Evolutionary conservation across 1,140 invertebrate species (phyloP).

Genomic region (Cotesia glomerata): DNA sequence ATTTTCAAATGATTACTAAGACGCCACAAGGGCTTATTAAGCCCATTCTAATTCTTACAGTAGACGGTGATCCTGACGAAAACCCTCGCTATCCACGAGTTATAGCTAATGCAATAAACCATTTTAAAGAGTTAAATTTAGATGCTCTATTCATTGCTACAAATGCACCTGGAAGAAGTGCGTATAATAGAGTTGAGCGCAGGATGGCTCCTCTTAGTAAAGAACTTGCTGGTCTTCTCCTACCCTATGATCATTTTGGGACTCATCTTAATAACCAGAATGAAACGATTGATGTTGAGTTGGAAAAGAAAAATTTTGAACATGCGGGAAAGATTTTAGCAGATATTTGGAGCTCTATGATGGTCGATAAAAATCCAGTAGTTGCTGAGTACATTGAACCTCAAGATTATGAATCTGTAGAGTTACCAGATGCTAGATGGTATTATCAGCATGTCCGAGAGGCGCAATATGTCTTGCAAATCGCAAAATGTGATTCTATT

Average conservation of each 20-base stretch:
- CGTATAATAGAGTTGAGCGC: constrained; percentile 37
- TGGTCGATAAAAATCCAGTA: too few relatives aligned
- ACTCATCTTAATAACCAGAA: constrained; percentile 49
- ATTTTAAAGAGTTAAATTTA: neutral
- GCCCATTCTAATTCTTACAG: neutral
- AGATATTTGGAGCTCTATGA: too few relatives aligned
- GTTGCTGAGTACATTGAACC: too few relatives aligned
- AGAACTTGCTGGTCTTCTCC: constrained; percentile 46
- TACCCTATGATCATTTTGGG: constrained; percentile 52
- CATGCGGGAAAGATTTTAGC: too few relatives aligned
- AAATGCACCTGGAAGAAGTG: constrained; percentile 32
- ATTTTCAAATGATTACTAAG: neutral
- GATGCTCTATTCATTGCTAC: constrained; percentile 2
- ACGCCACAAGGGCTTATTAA: neutral
- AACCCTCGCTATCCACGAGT: neutral
- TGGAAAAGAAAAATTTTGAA: constrained; percentile 44
- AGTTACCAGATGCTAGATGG: too few relatives aligned
- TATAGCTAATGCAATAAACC: neutral
- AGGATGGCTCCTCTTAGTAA: constrained; percentile 46
- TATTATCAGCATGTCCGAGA: too few relatives aligned
- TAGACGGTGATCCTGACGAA: neutral
- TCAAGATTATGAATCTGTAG: too few relatives aligned
- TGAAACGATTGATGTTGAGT: constrained; percentile 50
- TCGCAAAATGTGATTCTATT: too few relatives aligned
- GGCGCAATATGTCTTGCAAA: too few relatives aligned